A percentile compares a stretch with the other conserved stretches of the same genome.
These are phyloP conservation scores for Pelosia muscerda DNA, from an alignment of 2,888 invertebrate species.

Conservation along the genomic window DNA sequence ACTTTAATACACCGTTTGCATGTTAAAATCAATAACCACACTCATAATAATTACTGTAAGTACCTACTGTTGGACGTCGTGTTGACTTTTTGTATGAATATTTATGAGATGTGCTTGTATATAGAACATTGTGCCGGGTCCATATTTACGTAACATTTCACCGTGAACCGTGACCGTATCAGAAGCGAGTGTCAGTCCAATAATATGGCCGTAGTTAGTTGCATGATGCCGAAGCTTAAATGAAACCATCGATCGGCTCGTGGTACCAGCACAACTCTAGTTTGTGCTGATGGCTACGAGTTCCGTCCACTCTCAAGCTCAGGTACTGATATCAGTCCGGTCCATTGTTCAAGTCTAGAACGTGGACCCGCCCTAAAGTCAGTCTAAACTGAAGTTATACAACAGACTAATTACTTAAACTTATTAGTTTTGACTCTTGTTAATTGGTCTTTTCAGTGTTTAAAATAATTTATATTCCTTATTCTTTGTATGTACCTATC, in stretches of 20 bases:
- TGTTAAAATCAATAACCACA: constrained; percentile 31
- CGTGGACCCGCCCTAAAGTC: no score
- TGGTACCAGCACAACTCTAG: no score
- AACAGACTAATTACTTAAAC: background rate
- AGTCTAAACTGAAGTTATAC: background rate
- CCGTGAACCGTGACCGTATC: no score
- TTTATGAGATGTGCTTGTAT: constrained; percentile 30
- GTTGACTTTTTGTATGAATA: constrained; percentile 16
- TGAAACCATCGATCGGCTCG: no score
- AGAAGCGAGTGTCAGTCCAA: no score
- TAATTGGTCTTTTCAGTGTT: constrained; percentile 1
- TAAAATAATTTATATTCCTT: background rate
- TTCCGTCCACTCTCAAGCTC: no score
- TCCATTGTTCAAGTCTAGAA: no score
- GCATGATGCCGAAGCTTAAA: no score
- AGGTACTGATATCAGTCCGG: no score
- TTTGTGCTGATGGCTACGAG: no score
- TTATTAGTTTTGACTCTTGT: background rate
- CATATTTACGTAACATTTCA: no score
- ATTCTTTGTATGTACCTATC: background rate
- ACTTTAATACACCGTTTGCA: constrained; percentile 20
- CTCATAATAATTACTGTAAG: constrained; percentile 22
- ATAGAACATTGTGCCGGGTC: background rate
- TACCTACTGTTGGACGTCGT: constrained; percentile 28
- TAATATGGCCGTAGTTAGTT: no score